Conservation (phyloP, 30 jellyfish, hydroid and myxozoan species). For the Morbakka virulenta region DNA sequence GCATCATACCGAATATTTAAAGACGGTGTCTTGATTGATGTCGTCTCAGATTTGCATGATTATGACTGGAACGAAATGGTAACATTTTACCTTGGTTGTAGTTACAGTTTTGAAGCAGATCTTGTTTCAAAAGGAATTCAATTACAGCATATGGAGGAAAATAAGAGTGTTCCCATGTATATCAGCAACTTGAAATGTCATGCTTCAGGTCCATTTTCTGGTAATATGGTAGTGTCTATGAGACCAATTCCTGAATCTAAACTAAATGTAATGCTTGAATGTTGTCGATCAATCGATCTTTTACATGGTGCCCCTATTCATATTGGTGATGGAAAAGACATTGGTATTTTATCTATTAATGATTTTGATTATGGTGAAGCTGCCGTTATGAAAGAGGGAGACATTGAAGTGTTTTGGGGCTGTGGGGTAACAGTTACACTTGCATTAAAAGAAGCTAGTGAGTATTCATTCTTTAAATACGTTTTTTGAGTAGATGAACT, state of each 20-base stretch:
- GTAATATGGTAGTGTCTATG: slow-evolving; percentile 88
- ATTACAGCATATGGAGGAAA: slow-evolving; percentile 24
- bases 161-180: slow-evolving; percentile 67
- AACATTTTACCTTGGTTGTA: slow-evolving; percentile 88
- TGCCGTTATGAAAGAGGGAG: slow-evolving; percentile 59
- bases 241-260: slow-evolving; percentile 49
- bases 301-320: slow-evolving; percentile 97
- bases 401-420: slow-evolving; percentile 90
- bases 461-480: too few species aligned
- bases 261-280: slow-evolving; percentile 49
- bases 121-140: slow-evolving; percentile 66
- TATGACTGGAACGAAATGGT: slow-evolving; percentile 70
- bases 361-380: slow-evolving; percentile 23
- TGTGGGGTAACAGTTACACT: slow-evolving; percentile 85
- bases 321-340: slow-evolving; percentile 71
- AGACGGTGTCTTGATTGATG: slow-evolving; percentile 31
- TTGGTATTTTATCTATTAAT: too few species aligned
- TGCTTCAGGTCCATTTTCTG: slow-evolving; percentile 60
- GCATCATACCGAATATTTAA: slow-evolving; percentile 58
- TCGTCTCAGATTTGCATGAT: slow-evolving; percentile 5
- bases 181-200: slow-evolving; percentile 55
- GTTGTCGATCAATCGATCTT: slow-evolving; percentile 47
- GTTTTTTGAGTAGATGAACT: too few species aligned
- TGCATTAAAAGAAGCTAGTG: slow-evolving; percentile 83
- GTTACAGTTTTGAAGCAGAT: slow-evolving; percentile 78